Base-by-base conservation (phyloP, 2,113 vertebrate species). In the Tragelaphus imberbis region DNA sequence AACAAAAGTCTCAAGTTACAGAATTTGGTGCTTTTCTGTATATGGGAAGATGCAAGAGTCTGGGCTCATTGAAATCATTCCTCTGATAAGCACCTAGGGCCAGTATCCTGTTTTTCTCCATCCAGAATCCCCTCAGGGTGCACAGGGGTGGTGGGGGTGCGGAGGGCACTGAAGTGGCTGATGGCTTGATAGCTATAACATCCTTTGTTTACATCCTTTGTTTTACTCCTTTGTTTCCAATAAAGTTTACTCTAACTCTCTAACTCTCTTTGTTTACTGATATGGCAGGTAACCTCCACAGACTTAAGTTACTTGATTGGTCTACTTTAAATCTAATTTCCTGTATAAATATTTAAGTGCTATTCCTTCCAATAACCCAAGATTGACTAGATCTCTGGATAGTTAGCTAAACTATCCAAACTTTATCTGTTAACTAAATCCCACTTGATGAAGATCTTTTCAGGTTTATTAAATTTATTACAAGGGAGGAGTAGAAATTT, bases 311-410 rank as follows among this genome's bases (percentile, higher is more conserved):
- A 84, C 30, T 49, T 68, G 25, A 75, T 59, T 44, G 21, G 88
- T 96, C 25, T 80, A 84, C 95, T 92, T 85, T 33, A 96, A 96
- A 89, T 96, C 23, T 47, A 84, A 96, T 95, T 63, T 28, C 55
- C 53, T 94, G 84, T 88, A 87, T 94, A 82, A 95, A 96, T 47
- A 87, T 82, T 94, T 94, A 95, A 95, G 36, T 77, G 17, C 11
- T 93, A 19, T 92, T 59, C 63, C 65, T 95, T 95, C 65, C 59
- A 92, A 36, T 68, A 84, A 59, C 5, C 15, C 27, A 91, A 89
- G 36, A 28, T 63, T 88, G 25, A 79, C 40, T n/a, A 94, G 90
- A 56, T 68, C 82, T 88, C 53, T 95, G 40, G 25, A 93, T 75
- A 85, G 10, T 23, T 71, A 71, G 33, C n/a, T 40, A 71, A 71